Evolutionary conservation across 2,113 vertebrate species (phyloP).

Genomic region (Erinaceus europaeus): DNA sequence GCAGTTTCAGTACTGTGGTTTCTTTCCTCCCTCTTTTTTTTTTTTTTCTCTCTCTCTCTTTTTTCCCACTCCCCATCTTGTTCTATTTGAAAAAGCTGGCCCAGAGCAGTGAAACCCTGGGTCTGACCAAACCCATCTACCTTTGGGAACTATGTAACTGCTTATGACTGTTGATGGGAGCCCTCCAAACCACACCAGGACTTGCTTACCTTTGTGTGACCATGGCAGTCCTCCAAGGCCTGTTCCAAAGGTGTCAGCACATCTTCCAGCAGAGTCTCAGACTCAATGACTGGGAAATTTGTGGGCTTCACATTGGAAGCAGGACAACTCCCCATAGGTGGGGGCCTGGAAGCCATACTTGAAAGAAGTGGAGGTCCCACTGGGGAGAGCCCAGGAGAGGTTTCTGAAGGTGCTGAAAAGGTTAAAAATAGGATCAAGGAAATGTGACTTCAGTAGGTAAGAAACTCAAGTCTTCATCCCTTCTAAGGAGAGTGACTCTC

Average conservation of each 20-base stretch:
- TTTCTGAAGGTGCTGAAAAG: constrained; percentile 54
- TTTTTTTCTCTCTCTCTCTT: too few species aligned
- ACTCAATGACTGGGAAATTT: constrained; percentile 45
- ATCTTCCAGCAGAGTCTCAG: constrained; percentile 76
- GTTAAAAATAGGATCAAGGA: constrained; percentile 37
- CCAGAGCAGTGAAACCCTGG: too few species aligned
- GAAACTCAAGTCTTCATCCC: not conserved
- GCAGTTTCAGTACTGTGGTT: too few species aligned
- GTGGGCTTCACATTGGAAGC: constrained; percentile 49
- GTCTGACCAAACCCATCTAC: too few species aligned
- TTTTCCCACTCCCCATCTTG: too few species aligned
- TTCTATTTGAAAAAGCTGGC: too few species aligned
- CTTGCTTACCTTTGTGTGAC: constrained; percentile 81
- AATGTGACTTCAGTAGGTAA: not conserved
- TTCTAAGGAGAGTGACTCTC: not conserved
- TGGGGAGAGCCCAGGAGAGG: constrained; percentile 35
- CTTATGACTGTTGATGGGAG: not conserved
- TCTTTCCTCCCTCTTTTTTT: too few species aligned
- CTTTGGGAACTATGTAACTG: not conserved
- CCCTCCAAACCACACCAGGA: not conserved
- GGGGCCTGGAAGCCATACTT: constrained; percentile 73
- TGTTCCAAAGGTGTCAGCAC: constrained; percentile 82
- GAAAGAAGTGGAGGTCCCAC: constrained; percentile 52
- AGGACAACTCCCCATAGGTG: constrained; percentile 47
- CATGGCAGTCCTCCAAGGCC: constrained; percentile 84